Evolutionary conservation across 1,140 invertebrate species (phyloP), one percentile per base, ranked within the genome.

Genomic region (Drosophila arizonae): DNA sequence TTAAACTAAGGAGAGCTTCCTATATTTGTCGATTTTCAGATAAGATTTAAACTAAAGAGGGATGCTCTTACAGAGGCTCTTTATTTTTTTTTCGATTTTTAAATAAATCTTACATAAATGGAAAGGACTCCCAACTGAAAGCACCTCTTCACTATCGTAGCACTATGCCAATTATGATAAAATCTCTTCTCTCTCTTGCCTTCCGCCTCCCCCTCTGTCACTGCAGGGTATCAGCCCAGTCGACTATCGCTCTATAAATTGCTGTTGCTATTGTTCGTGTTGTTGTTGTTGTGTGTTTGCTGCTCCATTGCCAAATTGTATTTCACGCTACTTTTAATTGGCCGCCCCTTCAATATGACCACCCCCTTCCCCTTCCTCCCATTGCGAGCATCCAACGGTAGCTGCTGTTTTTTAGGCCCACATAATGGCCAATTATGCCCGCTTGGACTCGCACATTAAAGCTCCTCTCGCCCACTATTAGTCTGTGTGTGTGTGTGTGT

Each of bases 301-400:
- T 55, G 57, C 48, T 62, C 28, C 58, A 60, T 57, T 77, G 76
- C 60, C 77, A 77, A 77, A 79, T 79, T 77, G 72, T 78, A 79
- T 85, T 86, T 87, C 68, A 79, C 71, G 79, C 78, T 77, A 79
- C 79, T 78, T 87, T 86, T 86, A 87, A 86, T 86, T 87, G 86
- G 81, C 77, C 81, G 51, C 61, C 76, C 65, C 63, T 73, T 62
- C 50, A 54, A 15, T 67, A 28, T 24, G 48, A 43, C 30, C 28
- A 10, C 10, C 26, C 26, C 50, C 15, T 3, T 17, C 61, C 76
- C 65, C 63, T 58, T 58, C 50, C 36, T 6, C 26, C 26, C 50
- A 1, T 30, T 46, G 17, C 43, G n/a, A 15, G 3, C 26, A 4
- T 24, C 10, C 26, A 15, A 6, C 30, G 17, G 39, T 15, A 51